phyloP scores from a whole-genome alignment of 1,140 invertebrate genomes.

The Zaprionus africanus region DNA sequence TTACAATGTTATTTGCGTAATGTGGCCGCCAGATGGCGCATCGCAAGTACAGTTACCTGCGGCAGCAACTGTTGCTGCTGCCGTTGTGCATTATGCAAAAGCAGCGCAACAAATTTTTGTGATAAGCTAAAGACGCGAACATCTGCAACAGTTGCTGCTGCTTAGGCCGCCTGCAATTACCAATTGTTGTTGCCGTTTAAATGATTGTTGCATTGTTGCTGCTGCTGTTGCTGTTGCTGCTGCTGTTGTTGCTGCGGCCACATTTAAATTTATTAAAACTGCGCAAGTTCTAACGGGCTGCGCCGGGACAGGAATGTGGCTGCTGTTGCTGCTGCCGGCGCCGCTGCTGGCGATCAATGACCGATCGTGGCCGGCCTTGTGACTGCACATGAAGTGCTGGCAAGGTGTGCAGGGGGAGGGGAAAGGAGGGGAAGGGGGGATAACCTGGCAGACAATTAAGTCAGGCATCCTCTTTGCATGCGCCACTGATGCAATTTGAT shows the following conservation, averaged over 20 bases:
- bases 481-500: conserved; percentile 69
- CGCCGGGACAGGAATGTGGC: conserved; percentile 55
- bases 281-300: conserved; percentile 66
- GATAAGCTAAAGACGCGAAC: conserved; percentile 56
- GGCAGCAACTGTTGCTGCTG: conserved; percentile 28
- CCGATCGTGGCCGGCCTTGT: conserved; percentile 58
- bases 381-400: background rate
- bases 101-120: conserved; percentile 54
- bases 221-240: conserved; percentile 17
- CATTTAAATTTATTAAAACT: conserved; percentile 83
- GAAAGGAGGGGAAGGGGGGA: background rate
- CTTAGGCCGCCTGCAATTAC: conserved; percentile 62
- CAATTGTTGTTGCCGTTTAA: conserved; percentile 74
- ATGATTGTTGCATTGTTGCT: conserved; percentile 62
- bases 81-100: conserved; percentile 61
- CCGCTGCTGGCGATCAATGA: conserved; percentile 64
- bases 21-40: conserved; percentile 44
- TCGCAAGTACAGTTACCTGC: conserved; percentile 50
- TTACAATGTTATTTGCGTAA: conserved; percentile 69
- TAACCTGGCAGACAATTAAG: conserved; percentile 29
- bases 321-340: conserved; percentile 13
- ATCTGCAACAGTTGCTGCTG: conserved; percentile 42
- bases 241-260: conserved; percentile 36
- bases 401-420: too few relatives aligned
- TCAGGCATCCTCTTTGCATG: conserved; percentile 58